These are phyloP conservation scores for Onthophagus sagittarius DNA, from an alignment of 2,888 invertebrate genomes.

Conservation along the genomic window DNA sequence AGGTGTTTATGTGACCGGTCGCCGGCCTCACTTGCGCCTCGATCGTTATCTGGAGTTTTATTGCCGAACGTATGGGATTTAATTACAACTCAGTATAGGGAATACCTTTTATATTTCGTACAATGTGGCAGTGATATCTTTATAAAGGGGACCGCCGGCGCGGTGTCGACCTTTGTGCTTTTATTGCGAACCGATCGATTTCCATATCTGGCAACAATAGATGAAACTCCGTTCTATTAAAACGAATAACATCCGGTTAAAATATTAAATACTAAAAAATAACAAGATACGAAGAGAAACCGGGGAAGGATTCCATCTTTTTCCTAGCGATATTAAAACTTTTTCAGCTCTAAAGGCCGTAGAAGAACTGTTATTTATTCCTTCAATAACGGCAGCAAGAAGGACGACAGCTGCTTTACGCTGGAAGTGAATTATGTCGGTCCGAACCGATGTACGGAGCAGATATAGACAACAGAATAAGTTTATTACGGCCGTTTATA, in stretches of 20 bases:
- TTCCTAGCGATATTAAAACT: background rate
- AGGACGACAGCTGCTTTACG: background rate
- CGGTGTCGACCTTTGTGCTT: slow-evolving; percentile 1
- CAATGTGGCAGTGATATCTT: slow-evolving; percentile 12
- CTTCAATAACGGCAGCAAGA: background rate
- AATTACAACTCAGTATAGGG: slow-evolving; percentile 10
- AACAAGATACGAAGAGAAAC: background rate
- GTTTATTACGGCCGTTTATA: slow-evolving; percentile 9
- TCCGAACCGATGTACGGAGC: background rate
- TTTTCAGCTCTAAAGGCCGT: background rate
- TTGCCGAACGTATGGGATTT: slow-evolving; percentile 9
- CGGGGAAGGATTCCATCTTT: background rate
- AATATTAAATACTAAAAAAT: background rate
- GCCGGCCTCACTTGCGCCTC: slow-evolving; percentile 4
- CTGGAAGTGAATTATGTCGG: slow-evolving; percentile 5
- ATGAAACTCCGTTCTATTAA: background rate
- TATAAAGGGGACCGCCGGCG: slow-evolving; percentile 6
- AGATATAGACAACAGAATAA: slow-evolving; percentile 13
- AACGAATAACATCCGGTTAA: background rate
- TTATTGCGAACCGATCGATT: slow-evolving; percentile 9
- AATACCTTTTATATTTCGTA: slow-evolving; percentile 12
- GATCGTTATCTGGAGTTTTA: slow-evolving; percentile 12
- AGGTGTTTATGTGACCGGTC: slow-evolving; percentile 5
- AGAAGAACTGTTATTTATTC: slow-evolving; percentile 1
- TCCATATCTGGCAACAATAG: slow-evolving; percentile 7